Base-by-base conservation (phyloP, 2,888 invertebrate species). In the Theodoxus fluviatilis region DNA sequence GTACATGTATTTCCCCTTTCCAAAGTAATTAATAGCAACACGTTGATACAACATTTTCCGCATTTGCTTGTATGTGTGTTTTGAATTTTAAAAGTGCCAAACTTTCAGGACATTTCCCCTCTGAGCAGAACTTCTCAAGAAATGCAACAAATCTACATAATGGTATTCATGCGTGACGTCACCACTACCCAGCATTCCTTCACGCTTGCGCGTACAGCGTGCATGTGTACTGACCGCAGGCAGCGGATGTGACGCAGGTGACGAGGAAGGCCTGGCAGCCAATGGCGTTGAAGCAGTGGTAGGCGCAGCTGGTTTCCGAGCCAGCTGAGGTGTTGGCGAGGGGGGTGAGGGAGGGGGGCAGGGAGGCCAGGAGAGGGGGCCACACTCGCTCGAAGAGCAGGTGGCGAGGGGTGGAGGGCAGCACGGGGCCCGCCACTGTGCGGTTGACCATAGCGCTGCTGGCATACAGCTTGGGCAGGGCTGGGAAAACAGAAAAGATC, bases 301-400 rank as follows among this genome's bases (percentile, higher is more conserved):
- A 80, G 22, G 81, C 81, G 67, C 81, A 81, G 61, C 79, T 79
- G 2, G 81, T 79, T 67, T 80, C 81, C 55, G 78, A 78, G 18
- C 75, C 66, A 9, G 79, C 78, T 28, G 69, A 73, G 38, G 73
- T 71, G 28, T 68, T 65, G 18, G 68, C 72, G 38, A 76, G 38
- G 43, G 74, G 71, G 47, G 72, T 47, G 15, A 73, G 43, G 3
- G 63, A 71, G 70, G 67, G 71, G 37, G 47, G 79, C 40, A 78
- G 71, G 12, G 64, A 35, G 28, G 76, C 73, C 22, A 80, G 72
- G 63, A 71, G 71, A n/a, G 80, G 81, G 25, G 80, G 80, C 76
- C 78, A 79, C 12, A 79, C 74, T 18, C 80, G 73, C 66, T 80
- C 80, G 68, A 79, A 81, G 57, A 81, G 65, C n/a, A 73, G 73